Percentiles rank a stretch among this genome's conserved stretches.
Evolutionary conservation across 2,113 vertebrate genomes (phyloP).

Genomic region (Galbula dea): DNA sequence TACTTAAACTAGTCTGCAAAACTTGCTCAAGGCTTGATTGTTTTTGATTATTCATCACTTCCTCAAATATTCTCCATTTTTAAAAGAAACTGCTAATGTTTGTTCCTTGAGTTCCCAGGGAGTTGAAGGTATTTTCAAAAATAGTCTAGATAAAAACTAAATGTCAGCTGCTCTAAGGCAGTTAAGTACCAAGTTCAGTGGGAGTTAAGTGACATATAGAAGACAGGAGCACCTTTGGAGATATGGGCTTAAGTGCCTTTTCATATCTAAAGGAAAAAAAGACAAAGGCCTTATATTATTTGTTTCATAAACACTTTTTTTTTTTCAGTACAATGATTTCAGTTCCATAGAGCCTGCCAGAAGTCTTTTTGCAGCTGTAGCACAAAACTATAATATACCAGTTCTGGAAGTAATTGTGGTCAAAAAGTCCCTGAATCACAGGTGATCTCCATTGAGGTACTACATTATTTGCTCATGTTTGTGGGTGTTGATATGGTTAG

Average conservation of each 20-base stretch:
- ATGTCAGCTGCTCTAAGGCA: constrained; percentile 25
- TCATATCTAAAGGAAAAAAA: neutral
- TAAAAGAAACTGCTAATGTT: neutral
- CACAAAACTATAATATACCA: neutral
- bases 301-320: neutral
- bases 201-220: constrained; percentile 28
- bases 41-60: neutral
- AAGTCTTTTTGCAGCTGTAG: neutral
- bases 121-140: constrained; percentile 22
- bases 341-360: neutral
- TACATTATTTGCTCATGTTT: neutral
- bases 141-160: constrained; percentile 33
- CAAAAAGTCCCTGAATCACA: neutral
- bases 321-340: neutral
- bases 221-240: constrained; percentile 17
- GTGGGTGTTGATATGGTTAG: neutral
- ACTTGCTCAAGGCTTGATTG: neutral
- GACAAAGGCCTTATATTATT: neutral
- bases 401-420: neutral
- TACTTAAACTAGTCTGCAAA: neutral
- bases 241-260: neutral
- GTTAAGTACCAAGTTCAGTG: constrained; percentile 14
- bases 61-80: neutral
- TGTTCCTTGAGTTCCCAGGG: constrained; percentile 5
- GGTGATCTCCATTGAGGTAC: neutral